Evolutionary conservation across 2,888 invertebrate species (phyloP).

Genomic region (Allophyes oxyacanthae): DNA sequence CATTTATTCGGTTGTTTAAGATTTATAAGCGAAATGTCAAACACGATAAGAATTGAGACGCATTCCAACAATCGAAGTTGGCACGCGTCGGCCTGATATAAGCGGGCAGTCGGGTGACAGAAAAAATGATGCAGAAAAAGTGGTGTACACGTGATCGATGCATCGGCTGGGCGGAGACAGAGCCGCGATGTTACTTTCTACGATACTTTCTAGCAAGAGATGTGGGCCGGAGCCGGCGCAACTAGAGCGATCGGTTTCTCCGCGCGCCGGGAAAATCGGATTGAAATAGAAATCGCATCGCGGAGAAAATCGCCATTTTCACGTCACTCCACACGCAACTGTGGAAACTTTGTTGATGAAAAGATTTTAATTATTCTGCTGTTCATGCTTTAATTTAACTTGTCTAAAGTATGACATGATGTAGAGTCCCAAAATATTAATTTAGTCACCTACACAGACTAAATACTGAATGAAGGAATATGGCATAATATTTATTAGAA

Average conservation of each 20-base stretch:
- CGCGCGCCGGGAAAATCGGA: conserved; percentile 87
- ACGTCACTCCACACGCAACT: conserved; percentile 76
- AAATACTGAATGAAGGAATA: conserved; percentile 3
- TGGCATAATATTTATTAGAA: conserved; percentile 4
- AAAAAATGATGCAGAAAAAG: conserved; percentile 76
- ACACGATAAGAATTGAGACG: conserved; percentile 52
- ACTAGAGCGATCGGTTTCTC: conserved; percentile 89
- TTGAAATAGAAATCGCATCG: conserved; percentile 88
- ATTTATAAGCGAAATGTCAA: conserved; percentile 44
- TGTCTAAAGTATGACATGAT: conserved; percentile 6
- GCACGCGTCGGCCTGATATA: conserved; percentile 57
- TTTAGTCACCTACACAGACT: conserved; percentile 3
- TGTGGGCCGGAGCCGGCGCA: conserved; percentile 85
- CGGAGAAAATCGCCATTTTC: conserved; percentile 86
- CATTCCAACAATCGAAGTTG: conserved; percentile 48
- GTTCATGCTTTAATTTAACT: neutral
- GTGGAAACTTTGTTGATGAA: conserved; percentile 69
- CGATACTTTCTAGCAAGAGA: conserved; percentile 89
- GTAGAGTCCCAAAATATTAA: conserved; percentile 6
- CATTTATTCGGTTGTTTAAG: conserved; percentile 26
- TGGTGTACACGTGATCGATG: conserved; percentile 79
- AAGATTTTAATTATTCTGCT: conserved; percentile 42
- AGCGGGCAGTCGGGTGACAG: conserved; percentile 48
- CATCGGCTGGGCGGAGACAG: conserved; percentile 80
- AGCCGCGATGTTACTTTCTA: conserved; percentile 88